phyloP scores from a whole-genome alignment of 2,888 invertebrate species.

The Drosophila suboccidentalis region DNA sequence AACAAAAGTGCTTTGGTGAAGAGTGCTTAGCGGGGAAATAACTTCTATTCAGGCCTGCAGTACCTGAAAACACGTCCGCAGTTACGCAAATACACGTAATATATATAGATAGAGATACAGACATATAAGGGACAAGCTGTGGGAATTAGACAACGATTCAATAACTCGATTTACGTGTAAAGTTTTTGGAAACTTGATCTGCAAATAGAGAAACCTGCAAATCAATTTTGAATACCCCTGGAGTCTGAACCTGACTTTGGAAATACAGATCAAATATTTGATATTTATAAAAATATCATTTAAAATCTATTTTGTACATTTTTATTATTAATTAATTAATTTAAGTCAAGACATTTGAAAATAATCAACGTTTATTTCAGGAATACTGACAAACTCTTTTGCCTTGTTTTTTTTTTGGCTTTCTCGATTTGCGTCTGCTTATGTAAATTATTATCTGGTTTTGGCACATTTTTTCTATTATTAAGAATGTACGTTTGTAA shows the following conservation, averaged over 20 bases:
- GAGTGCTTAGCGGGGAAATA: constrained; percentile 15
- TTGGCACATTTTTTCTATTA: background rate
- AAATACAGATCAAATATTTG: no score
- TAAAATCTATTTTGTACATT: no score
- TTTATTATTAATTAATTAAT: no score
- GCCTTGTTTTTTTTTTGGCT: no score
- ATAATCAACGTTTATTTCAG: no score
- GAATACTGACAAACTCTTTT: no score
- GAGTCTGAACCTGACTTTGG: background rate
- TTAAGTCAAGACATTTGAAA: no score
- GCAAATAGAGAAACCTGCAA: background rate
- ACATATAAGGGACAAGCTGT: background rate
- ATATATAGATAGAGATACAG: background rate
- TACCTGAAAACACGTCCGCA: constrained; percentile 12
- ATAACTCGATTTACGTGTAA: constrained; percentile 2
- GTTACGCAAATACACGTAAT: background rate
- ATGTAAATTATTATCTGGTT: background rate
- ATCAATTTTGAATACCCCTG: background rate
- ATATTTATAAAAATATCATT: no score
- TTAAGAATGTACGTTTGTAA: no score
- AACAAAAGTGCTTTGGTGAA: constrained; percentile 16
- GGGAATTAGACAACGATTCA: constrained; percentile 7
- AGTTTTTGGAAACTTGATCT: constrained; percentile 3
- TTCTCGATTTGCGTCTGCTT: no score
- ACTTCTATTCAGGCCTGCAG: background rate